Percentiles rank a stretch among this genome's conserved stretches.
Conservation (phyloP, 23 tunicate genomes). For the Oikopleura dioica region DNA sequence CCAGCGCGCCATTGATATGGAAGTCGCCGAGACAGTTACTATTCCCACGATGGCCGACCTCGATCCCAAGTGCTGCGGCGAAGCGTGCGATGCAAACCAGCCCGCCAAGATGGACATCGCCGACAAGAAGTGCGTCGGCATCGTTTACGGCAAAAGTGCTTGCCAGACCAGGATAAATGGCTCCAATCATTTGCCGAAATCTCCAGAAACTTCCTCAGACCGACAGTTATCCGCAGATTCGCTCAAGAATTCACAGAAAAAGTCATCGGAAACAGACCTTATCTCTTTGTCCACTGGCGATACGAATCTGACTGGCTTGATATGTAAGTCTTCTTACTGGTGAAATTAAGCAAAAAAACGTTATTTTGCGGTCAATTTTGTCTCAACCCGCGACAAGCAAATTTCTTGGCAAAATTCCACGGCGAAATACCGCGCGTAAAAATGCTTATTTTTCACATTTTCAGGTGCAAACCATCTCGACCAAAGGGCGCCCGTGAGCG, state of each 20-base stretch:
- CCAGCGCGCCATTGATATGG: slow-evolving; percentile 60
- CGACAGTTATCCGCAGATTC: slow-evolving; percentile 44
- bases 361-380: not conserved
- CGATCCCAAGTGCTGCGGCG: not conserved
- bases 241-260: slow-evolving; percentile 37
- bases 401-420: no score
- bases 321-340: slow-evolving; percentile 28
- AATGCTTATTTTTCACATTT: not conserved
- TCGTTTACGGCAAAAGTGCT: slow-evolving; percentile 87
- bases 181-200: slow-evolving; percentile 57
- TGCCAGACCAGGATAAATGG: slow-evolving; percentile 85
- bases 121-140: slow-evolving; percentile 63
- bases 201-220: slow-evolving; percentile 52
- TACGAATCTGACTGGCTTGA: slow-evolving; percentile 98
- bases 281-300: slow-evolving; percentile 91
- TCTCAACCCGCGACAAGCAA: no score
- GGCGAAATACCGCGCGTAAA: no score
- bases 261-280: slow-evolving; percentile 35
- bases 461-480: slow-evolving; percentile 86
- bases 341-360: not conserved
- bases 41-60: not conserved
- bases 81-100: not conserved
- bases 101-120: slow-evolving; percentile 21
- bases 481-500: slow-evolving; percentile 96
- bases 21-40: slow-evolving; percentile 15